Evolutionary conservation across 2,888 invertebrate species (phyloP).

Genomic region (Physocephala rufipes): DNA sequence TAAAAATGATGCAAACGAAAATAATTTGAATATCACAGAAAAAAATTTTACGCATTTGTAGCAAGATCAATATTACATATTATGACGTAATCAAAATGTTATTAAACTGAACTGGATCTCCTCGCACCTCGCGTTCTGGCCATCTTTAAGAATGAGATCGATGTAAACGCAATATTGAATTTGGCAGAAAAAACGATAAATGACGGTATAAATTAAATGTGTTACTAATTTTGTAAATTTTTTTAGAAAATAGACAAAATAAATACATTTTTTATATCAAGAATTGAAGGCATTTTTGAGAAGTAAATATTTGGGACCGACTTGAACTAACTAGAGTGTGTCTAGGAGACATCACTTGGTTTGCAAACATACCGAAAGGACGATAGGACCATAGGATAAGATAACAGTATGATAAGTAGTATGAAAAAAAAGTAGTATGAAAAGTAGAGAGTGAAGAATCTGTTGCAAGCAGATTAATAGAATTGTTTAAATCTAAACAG

Average conservation of each 20-base stretch:
- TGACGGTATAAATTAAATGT: background rate
- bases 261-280: too few species aligned
- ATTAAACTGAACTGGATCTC: background rate
- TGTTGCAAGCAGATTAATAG: slow-evolving; percentile 27
- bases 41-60: background rate
- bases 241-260: too few species aligned
- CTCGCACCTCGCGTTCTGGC: too few species aligned
- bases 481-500: slow-evolving; percentile 25
- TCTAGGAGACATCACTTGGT: too few species aligned
- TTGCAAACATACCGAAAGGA: too few species aligned
- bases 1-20: too few species aligned
- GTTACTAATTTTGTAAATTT: too few species aligned
- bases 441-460: background rate
- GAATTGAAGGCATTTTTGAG: too few species aligned
- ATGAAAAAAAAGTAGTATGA: background rate
- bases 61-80: slow-evolving; percentile 29
- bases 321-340: too few species aligned
- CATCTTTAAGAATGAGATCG: too few species aligned
- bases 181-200: background rate
- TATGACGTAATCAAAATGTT: background rate
- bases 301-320: too few species aligned
- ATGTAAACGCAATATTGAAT: background rate
- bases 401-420: background rate
- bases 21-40: background rate
- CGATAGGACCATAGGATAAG: background rate